Conservation (phyloP, 2,888 invertebrate species). For the Amphipyra tragopoginis region DNA sequence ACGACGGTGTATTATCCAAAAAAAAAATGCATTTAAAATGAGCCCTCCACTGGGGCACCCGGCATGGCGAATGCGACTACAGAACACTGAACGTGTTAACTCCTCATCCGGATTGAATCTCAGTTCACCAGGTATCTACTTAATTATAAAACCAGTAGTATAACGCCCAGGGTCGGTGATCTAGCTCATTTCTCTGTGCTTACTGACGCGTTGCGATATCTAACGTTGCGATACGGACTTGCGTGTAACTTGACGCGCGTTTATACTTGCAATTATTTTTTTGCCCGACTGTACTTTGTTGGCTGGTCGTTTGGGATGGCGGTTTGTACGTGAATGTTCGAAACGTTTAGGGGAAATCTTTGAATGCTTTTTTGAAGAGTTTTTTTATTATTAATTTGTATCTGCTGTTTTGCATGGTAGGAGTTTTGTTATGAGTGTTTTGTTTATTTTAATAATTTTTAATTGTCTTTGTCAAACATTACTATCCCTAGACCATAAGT, state of each 20-base stretch:
- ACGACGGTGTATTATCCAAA: too few species aligned
- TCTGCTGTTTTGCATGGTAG: background rate
- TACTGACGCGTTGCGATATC: conserved; percentile 51
- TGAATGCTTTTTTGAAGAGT: too few species aligned
- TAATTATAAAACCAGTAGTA: conserved; percentile 17
- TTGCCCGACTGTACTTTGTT: conserved; percentile 9
- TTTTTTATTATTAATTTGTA: too few species aligned
- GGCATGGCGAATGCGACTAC: too few species aligned
- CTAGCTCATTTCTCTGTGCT: conserved; percentile 54
- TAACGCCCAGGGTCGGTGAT: conserved; percentile 48
- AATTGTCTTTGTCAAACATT: too few species aligned
- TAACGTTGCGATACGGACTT: conserved; percentile 37
- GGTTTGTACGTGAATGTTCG: background rate
- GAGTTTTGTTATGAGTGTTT: too few species aligned
- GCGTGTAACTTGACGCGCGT: conserved; percentile 32
- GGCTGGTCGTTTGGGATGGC: background rate
- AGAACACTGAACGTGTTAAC: too few species aligned
- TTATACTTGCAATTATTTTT: conserved; percentile 17
- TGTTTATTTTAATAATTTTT: too few species aligned
- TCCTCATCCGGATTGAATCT: background rate
- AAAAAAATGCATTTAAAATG: too few species aligned
- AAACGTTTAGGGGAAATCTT: background rate
- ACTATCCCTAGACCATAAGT: too few species aligned
- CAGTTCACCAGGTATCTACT: background rate
- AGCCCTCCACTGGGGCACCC: too few species aligned